Conservation (phyloP, 2,888 invertebrate genomes). For the Allophyes oxyacanthae region DNA sequence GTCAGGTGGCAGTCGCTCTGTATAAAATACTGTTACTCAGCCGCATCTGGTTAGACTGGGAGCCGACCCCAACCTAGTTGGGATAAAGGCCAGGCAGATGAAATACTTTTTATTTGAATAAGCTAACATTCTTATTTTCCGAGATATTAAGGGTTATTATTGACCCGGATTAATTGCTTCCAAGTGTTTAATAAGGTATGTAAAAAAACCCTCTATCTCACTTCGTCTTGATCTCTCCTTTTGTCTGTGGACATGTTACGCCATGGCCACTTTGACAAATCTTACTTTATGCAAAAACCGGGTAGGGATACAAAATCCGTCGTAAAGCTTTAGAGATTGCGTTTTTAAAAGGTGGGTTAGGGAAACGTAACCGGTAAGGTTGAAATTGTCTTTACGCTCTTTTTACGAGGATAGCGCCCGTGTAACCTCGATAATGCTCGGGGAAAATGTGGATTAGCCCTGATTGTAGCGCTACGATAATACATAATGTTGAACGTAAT, state of each 20-base stretch:
- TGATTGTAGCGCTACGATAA: neutral
- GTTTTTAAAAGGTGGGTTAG: slow-evolving; percentile 45
- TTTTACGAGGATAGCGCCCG: neutral
- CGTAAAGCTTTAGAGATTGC: slow-evolving; percentile 41
- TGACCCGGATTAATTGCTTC: too few species aligned
- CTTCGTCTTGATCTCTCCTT: neutral
- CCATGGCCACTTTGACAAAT: slow-evolving; percentile 23
- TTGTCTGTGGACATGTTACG: slow-evolving; percentile 12
- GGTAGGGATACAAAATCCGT: slow-evolving; percentile 29
- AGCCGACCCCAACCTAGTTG: too few species aligned
- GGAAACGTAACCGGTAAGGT: slow-evolving; percentile 23
- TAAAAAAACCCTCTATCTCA: too few species aligned
- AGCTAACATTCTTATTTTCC: too few species aligned
- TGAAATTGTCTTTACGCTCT: slow-evolving; percentile 2
- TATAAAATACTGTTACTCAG: too few species aligned
- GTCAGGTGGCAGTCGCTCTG: too few species aligned
- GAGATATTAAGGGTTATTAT: too few species aligned
- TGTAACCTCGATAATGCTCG: slow-evolving; percentile 12
- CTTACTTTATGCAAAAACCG: slow-evolving; percentile 24
- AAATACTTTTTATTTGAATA: too few species aligned
- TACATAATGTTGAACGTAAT: too few species aligned
- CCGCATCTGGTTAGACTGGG: too few species aligned
- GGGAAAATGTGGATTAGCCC: neutral
- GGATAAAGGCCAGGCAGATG: too few species aligned
- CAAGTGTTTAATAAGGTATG: too few species aligned